Percentiles rank a stretch among this genome's conserved stretches.
Evolutionary conservation across 2,113 vertebrate genomes (phyloP).

Genomic region (Rhinopomastus cyanomelas): DNA sequence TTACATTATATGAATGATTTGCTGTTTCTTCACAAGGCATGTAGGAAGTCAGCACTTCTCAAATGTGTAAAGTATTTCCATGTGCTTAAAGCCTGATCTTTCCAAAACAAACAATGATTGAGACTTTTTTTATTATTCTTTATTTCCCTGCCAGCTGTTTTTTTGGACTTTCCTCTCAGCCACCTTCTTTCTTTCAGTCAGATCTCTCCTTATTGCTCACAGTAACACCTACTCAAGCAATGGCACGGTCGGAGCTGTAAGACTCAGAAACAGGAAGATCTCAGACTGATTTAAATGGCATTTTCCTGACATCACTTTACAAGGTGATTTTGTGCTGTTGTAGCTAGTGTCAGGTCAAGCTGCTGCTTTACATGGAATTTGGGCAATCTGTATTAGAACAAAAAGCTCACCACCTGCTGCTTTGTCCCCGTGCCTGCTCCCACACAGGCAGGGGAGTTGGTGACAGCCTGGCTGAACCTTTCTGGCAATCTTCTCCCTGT

Average conservation of each 20-base stretch:
- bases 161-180: constrained; percentile 37
- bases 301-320: constrained; percentile 4
- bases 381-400: not conserved
- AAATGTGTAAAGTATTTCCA: constrained; percentile 79
- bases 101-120: constrained; percentile 75
- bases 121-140: constrained; percentile 67
- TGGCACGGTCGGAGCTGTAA: not conserved
- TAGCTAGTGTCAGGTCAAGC: constrained; percentile 3
- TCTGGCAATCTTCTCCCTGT: not conserved
- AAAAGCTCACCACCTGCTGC: not conserved
- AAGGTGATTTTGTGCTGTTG: not conserved
- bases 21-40: constrained; percentile 73
- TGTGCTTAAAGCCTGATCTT: constrained; percentile 73
- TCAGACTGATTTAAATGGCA: not conserved
- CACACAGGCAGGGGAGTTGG: not conserved
- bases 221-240: constrained; percentile 64
- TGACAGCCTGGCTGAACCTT: not conserved
- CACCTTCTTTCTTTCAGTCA: constrained; percentile 68
- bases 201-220: constrained; percentile 56
- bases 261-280: constrained; percentile 7
- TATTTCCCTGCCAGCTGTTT: constrained; percentile 70
- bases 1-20: constrained; percentile 73
- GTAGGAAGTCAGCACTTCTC: constrained; percentile 73
- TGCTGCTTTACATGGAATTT: not conserved
- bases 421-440: not conserved